phyloP scores from a whole-genome alignment of 2,113 vertebrate species.

The Cyanoliseus patagonus region DNA sequence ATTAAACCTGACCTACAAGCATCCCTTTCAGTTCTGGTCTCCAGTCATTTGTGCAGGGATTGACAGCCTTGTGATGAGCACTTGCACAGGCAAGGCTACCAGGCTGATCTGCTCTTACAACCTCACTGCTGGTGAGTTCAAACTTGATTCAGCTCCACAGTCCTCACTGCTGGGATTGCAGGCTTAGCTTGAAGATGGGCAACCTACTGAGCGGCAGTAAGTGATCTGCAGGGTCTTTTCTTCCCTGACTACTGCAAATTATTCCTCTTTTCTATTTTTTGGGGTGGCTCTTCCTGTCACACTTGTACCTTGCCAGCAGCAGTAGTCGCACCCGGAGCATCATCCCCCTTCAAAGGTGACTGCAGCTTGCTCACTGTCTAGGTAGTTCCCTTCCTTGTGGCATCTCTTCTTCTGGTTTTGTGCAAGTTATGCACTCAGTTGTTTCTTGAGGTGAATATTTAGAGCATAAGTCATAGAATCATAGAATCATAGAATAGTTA shows the following conservation, averaged over 20 bases:
- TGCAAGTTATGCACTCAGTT: background rate
- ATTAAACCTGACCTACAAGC: constrained; percentile 19
- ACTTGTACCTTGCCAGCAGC: background rate
- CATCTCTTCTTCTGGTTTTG: background rate
- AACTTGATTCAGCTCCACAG: background rate
- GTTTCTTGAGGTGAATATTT: background rate
- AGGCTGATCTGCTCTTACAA: background rate
- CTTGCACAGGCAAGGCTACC: background rate
- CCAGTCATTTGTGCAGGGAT: background rate
- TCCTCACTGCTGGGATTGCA: background rate
- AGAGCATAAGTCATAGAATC: background rate
- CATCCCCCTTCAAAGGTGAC: background rate
- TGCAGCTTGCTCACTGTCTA: fast-evolving
- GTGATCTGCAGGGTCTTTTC: background rate
- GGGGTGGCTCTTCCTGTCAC: background rate
- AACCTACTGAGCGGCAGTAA: background rate
- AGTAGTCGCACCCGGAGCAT: background rate
- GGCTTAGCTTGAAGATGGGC: background rate
- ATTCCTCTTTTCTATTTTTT: background rate
- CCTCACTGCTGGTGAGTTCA: background rate
- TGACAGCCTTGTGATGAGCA: background rate
- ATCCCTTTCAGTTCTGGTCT: background rate
- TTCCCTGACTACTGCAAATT: background rate
- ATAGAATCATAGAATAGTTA: too few relatives aligned
- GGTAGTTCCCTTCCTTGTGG: background rate